These are phyloP conservation scores for Caloenas nicobarica DNA, from an alignment of 2,113 vertebrate species.

Conservation along the genomic window DNA sequence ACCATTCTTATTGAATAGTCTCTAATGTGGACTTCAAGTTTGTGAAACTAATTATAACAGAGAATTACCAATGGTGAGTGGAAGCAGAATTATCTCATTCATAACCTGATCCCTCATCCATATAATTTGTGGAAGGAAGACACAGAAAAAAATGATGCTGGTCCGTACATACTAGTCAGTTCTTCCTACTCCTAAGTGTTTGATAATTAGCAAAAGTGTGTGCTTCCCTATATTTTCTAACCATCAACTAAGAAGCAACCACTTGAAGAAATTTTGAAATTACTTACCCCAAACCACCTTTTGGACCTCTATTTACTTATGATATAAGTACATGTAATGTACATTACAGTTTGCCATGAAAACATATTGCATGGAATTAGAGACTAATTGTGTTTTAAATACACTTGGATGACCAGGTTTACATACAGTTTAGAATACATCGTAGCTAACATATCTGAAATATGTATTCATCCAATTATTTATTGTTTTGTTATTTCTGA, in stretches of 20 bases:
- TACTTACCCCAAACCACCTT: not conserved
- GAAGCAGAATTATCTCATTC: conserved; percentile 4
- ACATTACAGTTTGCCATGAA: not conserved
- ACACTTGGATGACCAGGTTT: conserved; percentile 5
- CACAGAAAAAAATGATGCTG: not conserved
- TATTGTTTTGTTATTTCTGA: not conserved
- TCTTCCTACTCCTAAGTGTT: not conserved
- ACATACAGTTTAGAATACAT: not conserved
- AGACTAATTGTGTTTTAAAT: not conserved
- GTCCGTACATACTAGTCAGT: not conserved
- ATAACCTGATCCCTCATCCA: not conserved
- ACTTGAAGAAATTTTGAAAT: not conserved
- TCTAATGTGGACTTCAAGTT: not conserved
- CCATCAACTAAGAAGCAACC: not conserved
- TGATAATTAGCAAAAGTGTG: not conserved
- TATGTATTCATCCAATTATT: not conserved
- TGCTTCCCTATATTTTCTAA: not conserved
- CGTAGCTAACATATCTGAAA: not conserved
- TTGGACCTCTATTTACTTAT: not conserved
- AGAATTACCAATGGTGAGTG: conserved; percentile 9
- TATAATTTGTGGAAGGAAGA: conserved; percentile 2
- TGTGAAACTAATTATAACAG: conserved; percentile 16
- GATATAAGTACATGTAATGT: not conserved
- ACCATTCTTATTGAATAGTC: not conserved
- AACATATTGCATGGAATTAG: not conserved